These are phyloP conservation scores for Notolepis coatsorum DNA, from an alignment of 2,797 vertebrate species.

Conservation along the genomic window DNA sequence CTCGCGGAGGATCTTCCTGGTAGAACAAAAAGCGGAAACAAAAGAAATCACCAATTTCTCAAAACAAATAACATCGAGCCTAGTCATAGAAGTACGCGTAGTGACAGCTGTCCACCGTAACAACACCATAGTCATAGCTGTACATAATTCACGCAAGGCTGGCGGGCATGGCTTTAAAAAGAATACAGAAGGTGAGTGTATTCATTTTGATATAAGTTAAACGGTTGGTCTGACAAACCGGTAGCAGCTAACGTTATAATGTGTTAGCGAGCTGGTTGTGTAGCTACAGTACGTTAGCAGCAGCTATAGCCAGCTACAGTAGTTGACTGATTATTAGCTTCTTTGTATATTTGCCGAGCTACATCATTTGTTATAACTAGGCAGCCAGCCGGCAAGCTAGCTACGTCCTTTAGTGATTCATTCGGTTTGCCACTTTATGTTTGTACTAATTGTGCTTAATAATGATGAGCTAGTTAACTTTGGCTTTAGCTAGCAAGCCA, in stretches of 20 bases:
- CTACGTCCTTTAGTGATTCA: too few species aligned
- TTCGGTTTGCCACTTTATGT: too few species aligned
- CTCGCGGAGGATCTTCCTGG: constrained; percentile 49
- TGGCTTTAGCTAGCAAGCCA: background rate
- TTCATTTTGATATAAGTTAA: constrained; percentile 13
- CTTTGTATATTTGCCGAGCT: too few species aligned
- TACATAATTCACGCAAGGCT: background rate
- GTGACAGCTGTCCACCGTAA: constrained; percentile 52
- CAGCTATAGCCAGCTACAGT: too few species aligned
- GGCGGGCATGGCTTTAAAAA: constrained; percentile 77
- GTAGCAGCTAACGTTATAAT: background rate
- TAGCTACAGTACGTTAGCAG: background rate
- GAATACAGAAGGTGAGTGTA: constrained; percentile 78
- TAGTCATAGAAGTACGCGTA: constrained; percentile 49
- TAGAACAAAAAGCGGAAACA: constrained; percentile 72
- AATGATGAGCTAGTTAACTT: too few species aligned
- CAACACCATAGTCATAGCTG: constrained; percentile 17
- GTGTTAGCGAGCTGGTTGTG: background rate
- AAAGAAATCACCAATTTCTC: constrained; percentile 69
- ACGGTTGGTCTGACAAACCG: constrained; percentile 23
- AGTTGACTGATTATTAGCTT: too few species aligned
- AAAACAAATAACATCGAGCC: constrained; percentile 61
- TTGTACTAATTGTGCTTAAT: too few species aligned
- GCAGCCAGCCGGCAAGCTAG: too few species aligned
- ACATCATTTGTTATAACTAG: background rate